Base-by-base conservation (phyloP, 37 sponge, comb jelly and placozoan genomes). In the Petrosia ficiformis region DNA sequence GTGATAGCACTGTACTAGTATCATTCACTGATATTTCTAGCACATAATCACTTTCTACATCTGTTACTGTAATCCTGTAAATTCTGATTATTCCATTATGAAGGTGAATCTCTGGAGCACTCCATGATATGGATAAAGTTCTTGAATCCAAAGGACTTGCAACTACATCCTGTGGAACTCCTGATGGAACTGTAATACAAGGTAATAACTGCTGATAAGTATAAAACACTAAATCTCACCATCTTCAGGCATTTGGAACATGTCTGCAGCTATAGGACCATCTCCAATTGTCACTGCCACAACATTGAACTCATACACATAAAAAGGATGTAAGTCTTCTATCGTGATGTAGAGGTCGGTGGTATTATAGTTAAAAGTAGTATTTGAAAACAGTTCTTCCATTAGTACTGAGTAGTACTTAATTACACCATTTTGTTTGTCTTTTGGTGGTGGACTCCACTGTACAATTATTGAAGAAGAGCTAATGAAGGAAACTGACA, bases 21-120 rank as follows among this genome's bases (percentile, higher is more conserved):
- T 69, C 75, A 34, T 6, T 58, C n/a, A 29, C n/a, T n/a, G n/a
- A n/a, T n/a, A n/a, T n/a, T n/a, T n/a, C n/a, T 21, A 75, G 39
- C 2, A 48, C 31, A 3, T 28, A 40, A 26, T 33, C 40, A 1
- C 34, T 8, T 2, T n/a, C 68, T 19, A 1, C 36, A 16, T 70
- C 83, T 24, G 83, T 82, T 31, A 82, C 32, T 32, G 63, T 75
- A 24, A 82, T 42, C 3, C 68, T 30, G 35, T 82, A 82, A 39
- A 68, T 48, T 57, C 76, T 40, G 29, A 82, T 75, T 0, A 68
- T 59, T 40, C 83, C 83, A 57, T 82, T 82, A 2, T 57, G 59
- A 33, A 65, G 61, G 8, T 44, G 39, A 0, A 39, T 3, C 16
- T 61, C 68, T 40, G 83, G 76, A 41, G 83, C 60, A 39, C 28